These are phyloP conservation scores for Tauraco erythrolophus DNA, from an alignment of 2,113 vertebrate genomes.

Conservation along the genomic window DNA sequence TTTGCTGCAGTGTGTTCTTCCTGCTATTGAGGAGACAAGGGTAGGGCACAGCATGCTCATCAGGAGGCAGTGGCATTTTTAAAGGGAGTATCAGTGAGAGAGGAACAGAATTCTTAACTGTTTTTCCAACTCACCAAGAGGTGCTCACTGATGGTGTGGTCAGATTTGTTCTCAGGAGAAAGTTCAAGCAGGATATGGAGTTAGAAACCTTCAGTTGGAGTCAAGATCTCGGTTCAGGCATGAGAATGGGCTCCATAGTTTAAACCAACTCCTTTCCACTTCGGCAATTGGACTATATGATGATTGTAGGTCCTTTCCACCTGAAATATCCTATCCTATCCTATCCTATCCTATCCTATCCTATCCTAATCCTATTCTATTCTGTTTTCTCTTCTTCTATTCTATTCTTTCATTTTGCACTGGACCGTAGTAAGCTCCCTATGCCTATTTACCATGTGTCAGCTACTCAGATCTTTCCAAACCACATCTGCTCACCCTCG, in stretches of 20 bases:
- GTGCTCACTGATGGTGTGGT: background rate
- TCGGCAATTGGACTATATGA: background rate
- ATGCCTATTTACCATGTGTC: background rate
- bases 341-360: background rate
- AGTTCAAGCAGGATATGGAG: background rate
- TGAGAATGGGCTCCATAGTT: background rate
- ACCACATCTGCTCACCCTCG: background rate
- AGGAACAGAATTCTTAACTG: background rate
- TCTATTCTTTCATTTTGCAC: background rate
- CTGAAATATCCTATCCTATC: background rate
- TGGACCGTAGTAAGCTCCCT: background rate
- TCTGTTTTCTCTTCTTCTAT: background rate
- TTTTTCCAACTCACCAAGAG: background rate
- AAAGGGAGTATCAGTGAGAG: background rate
- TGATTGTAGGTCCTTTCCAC: background rate
- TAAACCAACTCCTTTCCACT: background rate
- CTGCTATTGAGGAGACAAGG: background rate
- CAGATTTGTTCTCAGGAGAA: background rate
- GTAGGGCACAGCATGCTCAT: background rate
- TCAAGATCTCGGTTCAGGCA: background rate
- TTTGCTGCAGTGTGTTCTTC: background rate
- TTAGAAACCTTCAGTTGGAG: background rate
- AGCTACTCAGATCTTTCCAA: background rate
- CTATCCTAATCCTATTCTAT: background rate
- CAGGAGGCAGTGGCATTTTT: background rate